Evolutionary conservation across 2,113 vertebrate genomes (phyloP).

Genomic region (Axis porcinus): DNA sequence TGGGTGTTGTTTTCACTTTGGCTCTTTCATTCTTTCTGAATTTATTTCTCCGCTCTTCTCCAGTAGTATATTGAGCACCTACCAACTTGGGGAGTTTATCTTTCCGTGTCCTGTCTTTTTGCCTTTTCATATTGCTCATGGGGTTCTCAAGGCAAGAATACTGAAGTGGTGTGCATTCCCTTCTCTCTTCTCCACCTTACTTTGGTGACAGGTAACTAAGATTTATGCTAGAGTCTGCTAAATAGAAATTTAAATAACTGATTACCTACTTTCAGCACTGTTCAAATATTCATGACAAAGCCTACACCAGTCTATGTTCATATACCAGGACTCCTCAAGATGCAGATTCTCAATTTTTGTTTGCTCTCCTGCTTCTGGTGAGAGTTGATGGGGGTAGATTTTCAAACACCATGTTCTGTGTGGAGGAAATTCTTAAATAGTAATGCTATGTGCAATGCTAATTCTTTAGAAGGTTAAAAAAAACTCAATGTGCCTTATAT

Average conservation of each 20-base stretch:
- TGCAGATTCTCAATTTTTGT: not conserved
- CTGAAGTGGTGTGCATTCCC: not conserved
- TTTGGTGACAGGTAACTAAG: not conserved
- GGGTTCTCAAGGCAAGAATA: not conserved
- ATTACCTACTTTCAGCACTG: not conserved
- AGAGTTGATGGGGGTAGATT: not conserved
- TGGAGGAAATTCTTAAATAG: conserved; percentile 56
- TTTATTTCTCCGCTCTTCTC: not conserved
- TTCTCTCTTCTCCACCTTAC: not conserved
- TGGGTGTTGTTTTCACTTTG: not conserved
- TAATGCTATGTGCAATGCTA: conserved; percentile 51
- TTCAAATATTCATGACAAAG: not conserved
- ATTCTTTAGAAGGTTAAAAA: conserved; percentile 63
- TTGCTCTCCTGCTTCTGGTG: conserved; percentile 16
- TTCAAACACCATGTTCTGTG: conserved; percentile 30
- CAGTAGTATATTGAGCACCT: not conserved
- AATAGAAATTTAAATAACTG: not conserved
- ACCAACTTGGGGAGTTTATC: not conserved
- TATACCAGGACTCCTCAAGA: not conserved
- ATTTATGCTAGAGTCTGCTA: not conserved
- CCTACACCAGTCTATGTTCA: not conserved
- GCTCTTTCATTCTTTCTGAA: not conserved
- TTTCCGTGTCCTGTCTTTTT: not conserved
- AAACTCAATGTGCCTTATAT: conserved; percentile 55
- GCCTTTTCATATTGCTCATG: not conserved